phyloP scores from a whole-genome alignment of 1,140 invertebrate species.

The Papilio xuthus region DNA sequence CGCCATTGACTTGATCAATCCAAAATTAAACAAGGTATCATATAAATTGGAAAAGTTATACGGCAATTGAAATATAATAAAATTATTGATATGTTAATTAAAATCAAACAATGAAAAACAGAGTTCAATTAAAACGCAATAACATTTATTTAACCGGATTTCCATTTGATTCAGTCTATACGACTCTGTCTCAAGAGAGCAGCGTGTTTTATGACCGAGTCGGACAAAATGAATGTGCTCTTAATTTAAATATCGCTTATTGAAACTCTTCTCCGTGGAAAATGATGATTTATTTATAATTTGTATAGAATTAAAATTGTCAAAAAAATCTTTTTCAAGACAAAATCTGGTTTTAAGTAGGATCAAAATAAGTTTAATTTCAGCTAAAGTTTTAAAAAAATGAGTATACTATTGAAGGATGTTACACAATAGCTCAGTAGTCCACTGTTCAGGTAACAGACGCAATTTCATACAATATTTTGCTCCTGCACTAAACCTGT shows the following conservation, averaged over 20 bases:
- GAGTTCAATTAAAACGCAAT: not conserved
- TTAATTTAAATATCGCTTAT: not conserved
- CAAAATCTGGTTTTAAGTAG: not conserved
- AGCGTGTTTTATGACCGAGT: not conserved
- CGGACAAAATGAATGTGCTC: not conserved
- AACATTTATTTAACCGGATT: slow-evolving; percentile 4
- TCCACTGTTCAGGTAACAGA: not conserved
- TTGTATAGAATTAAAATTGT: not conserved
- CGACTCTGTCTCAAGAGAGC: not conserved
- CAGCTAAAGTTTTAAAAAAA: not conserved
- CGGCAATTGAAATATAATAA: not conserved
- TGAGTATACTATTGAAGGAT: not conserved
- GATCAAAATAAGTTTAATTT: not conserved
- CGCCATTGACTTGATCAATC: not conserved
- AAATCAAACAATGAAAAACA: slow-evolving; percentile 13
- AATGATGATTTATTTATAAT: not conserved
- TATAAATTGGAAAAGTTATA: not conserved
- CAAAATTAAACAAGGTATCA: not conserved
- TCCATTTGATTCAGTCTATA: not conserved
- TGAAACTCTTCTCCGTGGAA: not conserved
- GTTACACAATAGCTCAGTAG: not conserved
- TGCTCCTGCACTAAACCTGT: not conserved
- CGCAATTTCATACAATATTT: slow-evolving; percentile 3
- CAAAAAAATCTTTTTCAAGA: not conserved
- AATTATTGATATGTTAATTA: not conserved